These are phyloP conservation scores for Rallus limicola DNA, from an alignment of 2,113 vertebrate species.

Conservation along the genomic window DNA sequence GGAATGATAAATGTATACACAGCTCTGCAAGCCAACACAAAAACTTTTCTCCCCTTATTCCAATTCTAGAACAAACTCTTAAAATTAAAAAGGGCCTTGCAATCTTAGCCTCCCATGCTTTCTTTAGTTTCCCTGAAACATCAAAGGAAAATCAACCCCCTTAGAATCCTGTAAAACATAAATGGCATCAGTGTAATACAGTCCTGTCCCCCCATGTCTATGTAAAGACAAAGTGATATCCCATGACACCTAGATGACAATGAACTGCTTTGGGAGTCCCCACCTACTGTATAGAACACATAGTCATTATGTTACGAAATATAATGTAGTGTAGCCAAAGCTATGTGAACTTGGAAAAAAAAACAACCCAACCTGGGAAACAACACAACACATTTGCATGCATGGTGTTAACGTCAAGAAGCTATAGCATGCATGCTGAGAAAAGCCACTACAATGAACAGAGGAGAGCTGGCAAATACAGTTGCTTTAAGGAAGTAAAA, in stretches of 20 bases:
- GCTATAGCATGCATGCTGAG: background rate
- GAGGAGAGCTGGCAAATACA: conserved; percentile 31
- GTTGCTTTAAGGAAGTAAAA: background rate
- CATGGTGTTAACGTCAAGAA: background rate
- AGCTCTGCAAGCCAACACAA: background rate
- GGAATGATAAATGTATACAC: background rate
- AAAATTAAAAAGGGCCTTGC: background rate
- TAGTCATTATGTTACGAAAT: background rate
- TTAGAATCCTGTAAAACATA: background rate
- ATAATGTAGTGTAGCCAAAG: background rate
- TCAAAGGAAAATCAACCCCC: background rate
- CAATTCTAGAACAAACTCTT: background rate
- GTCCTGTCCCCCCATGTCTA: background rate
- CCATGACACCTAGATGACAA: background rate
- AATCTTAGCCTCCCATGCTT: background rate
- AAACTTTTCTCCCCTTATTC: background rate
- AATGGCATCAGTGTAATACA: background rate
- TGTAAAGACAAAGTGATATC: background rate
- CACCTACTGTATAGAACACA: background rate
- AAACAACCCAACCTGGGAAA: background rate
- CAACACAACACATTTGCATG: background rate
- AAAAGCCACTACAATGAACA: background rate
- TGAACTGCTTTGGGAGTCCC: background rate
- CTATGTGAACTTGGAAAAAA: background rate
- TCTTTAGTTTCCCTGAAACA: background rate